Evolutionary conservation across 2,888 invertebrate genomes (phyloP).

Genomic region (Zelleria hepariella): DNA sequence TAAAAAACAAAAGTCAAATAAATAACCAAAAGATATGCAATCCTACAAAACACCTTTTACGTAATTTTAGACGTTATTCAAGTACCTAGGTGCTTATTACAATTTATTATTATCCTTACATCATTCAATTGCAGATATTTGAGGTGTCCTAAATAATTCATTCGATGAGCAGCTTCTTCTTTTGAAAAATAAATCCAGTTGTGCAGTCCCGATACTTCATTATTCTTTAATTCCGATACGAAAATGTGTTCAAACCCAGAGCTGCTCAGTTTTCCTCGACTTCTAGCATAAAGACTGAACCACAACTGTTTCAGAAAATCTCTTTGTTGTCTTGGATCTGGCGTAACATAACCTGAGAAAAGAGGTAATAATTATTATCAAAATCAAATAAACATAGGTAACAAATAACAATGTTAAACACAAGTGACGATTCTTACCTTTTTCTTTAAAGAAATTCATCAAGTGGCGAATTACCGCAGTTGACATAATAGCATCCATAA

Average conservation of each 20-base stretch:
- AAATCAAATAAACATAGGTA: background rate
- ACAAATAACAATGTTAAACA: too few species aligned
- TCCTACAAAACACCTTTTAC: too few species aligned
- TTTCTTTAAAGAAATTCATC: slow-evolving; percentile 76
- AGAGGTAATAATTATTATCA: background rate
- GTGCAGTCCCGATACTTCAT: slow-evolving; percentile 86
- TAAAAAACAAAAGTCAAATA: background rate
- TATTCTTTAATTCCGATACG: slow-evolving; percentile 86
- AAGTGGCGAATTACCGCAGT: slow-evolving; percentile 83
- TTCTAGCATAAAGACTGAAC: slow-evolving; percentile 88
- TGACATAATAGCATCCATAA: slow-evolving; percentile 82
- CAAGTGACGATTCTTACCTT: too few species aligned
- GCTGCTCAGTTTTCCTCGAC: slow-evolving; percentile 84
- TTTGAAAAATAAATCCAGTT: slow-evolving; percentile 91
- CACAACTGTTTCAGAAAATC: slow-evolving; percentile 81
- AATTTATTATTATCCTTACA: slow-evolving; percentile 60
- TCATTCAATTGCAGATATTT: slow-evolving; percentile 79
- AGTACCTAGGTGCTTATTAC: background rate
- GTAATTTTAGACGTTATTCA: too few species aligned
- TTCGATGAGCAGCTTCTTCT: slow-evolving; percentile 79
- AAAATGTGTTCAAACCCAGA: slow-evolving; percentile 95
- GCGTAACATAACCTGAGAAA: slow-evolving; percentile 69
- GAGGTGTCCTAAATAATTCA: slow-evolving; percentile 85
- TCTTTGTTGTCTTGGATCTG: slow-evolving; percentile 78
- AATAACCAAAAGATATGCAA: too few species aligned